These are phyloP conservation scores for Lycia hirtaria DNA, from an alignment of 2,888 invertebrate species.

Conservation along the genomic window DNA sequence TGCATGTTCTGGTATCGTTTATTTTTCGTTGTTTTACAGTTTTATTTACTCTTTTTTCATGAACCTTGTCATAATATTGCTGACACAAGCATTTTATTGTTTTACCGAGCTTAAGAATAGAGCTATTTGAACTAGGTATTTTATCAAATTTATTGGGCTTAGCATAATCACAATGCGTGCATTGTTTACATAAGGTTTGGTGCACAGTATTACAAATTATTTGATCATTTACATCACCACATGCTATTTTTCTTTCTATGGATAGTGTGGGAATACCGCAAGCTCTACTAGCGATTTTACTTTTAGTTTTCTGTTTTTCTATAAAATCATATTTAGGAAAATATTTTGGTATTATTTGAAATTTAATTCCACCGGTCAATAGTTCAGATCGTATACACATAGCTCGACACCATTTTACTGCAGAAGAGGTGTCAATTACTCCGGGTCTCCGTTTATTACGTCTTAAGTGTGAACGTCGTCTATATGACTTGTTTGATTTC, in stretches of 20 bases:
- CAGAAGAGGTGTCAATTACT: constrained; percentile 19
- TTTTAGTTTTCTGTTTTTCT: not conserved
- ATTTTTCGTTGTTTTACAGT: not conserved
- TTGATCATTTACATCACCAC: constrained; percentile 5
- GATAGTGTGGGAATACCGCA: not conserved
- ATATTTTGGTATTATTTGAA: constrained; percentile 10
- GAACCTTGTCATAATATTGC: constrained; percentile 1
- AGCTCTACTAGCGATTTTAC: not conserved
- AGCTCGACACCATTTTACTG: constrained; percentile 14
- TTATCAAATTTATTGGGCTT: too few species aligned
- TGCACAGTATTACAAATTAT: constrained; percentile 1
- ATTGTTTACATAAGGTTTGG: not conserved
- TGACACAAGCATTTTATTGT: not conserved
- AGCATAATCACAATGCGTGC: not conserved
- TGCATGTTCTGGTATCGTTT: not conserved
- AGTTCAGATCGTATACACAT: constrained; percentile 10
- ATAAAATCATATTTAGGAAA: not conserved
- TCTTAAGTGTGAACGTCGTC: not conserved
- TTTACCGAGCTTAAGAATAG: not conserved
- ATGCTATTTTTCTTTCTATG: not conserved
- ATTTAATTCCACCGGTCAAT: not conserved
- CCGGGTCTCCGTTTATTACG: constrained; percentile 15
- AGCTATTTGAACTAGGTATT: not conserved
- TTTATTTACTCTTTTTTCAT: not conserved
- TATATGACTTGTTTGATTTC: not conserved